Evolutionary conservation across 1,140 invertebrate species (phyloP), one percentile per base, ranked within the genome.

Genomic region (Bombus picipes): DNA sequence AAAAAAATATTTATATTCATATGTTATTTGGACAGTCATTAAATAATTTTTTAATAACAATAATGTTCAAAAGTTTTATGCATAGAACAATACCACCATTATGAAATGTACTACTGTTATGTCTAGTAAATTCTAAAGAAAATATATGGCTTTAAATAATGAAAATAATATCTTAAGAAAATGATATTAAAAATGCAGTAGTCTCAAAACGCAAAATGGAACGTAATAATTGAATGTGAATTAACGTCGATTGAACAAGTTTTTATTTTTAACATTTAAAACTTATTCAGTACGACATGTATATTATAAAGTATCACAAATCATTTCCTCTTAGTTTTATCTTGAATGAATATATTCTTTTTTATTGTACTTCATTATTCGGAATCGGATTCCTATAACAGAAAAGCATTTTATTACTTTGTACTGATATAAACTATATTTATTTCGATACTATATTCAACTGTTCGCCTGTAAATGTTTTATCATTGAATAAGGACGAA

Each of bases 351-450:
- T 62, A 32, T 65, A 62, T 53, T 47, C 66, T 85, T 76, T 70
- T 32, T n/a, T 66, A 74, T 74, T 65, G 18, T 76, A 62, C 75
- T 39, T 86, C 47, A 41, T 89, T 91, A 94, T 47, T 94, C 94
- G 3, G 94, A 94, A 87, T 94, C 94, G 43, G 93, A 94, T 90
- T 94, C 94, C 94, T 94, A 85, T 39, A 93, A 94, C 5, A 88
- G 85, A 89, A 88, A 28, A 28, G 41, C 10, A 32, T 53, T 59
- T 72, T 37, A 62, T 62, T 73, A 81, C 12, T 59, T 73, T 53
- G n/a, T 71, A 37, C 15, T n/a, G 9, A 41, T 10, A 12, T 65
- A 5, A 59, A 77, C 39, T 39, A 39, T 62, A 59, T 76, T 65
- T 18, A 41, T 41, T 41, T 65, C 43, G 2, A n/a, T 66, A 76